phyloP scores from a whole-genome alignment of 35 echinoderm and acorn worm species.

The Hemicentrotus pulcherrimus region DNA sequence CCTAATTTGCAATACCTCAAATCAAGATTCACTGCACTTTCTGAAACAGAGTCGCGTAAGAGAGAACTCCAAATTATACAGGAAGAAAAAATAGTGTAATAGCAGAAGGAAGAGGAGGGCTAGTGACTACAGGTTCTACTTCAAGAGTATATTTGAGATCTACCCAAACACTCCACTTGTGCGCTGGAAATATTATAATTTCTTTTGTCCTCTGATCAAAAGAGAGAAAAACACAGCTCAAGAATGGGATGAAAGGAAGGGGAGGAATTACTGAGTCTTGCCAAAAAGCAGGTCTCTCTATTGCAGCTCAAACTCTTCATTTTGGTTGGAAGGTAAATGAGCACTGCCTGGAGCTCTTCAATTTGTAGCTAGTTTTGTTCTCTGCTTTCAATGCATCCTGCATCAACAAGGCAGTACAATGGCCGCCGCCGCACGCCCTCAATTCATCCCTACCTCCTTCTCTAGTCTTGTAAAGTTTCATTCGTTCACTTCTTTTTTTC shows the following conservation, averaged over 20 bases:
- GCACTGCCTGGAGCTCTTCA: background rate
- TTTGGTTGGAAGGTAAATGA: background rate
- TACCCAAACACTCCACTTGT: background rate
- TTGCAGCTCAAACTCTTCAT: background rate
- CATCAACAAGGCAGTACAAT: background rate
- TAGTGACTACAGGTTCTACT: background rate
- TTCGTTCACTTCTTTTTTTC: background rate
- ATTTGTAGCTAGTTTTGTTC: constrained; percentile 19
- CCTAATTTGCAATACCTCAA: background rate
- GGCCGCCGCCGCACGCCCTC: background rate
- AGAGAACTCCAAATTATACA: background rate
- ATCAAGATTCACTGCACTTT: background rate
- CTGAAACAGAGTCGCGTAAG: background rate
- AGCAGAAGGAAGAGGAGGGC: background rate
- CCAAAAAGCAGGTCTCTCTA: background rate
- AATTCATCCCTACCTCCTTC: background rate
- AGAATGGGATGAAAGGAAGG: background rate
- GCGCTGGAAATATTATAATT: background rate
- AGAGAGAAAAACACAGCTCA: background rate
- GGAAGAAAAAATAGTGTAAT: background rate
- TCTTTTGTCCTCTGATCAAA: background rate
- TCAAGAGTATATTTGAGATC: background rate
- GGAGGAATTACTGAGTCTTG: background rate
- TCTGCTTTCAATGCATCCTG: background rate
- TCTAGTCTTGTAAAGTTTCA: background rate